A percentile compares a stretch with the other conserved stretches of the same genome.
These are phyloP conservation scores for Anguilla megastoma DNA, from an alignment of 2,797 vertebrate genomes.

Conservation along the genomic window DNA sequence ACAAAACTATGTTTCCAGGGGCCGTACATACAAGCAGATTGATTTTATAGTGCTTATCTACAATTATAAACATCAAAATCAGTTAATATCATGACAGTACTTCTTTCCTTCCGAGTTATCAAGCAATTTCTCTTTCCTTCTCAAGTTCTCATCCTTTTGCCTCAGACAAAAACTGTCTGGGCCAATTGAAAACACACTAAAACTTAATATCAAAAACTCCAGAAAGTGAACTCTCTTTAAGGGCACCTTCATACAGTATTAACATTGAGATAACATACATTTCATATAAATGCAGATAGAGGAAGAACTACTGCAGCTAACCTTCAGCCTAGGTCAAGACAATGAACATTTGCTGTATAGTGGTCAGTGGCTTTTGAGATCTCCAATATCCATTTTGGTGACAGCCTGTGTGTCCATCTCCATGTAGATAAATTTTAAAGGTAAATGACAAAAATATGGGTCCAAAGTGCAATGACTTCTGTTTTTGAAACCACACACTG, in stretches of 20 bases:
- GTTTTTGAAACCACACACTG: background rate
- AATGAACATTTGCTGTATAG: background rate
- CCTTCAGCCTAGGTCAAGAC: background rate
- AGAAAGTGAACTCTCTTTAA: too few relatives aligned
- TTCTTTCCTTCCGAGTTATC: background rate
- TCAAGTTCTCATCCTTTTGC: background rate
- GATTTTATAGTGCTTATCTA: background rate
- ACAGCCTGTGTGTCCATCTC: background rate
- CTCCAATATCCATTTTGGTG: background rate
- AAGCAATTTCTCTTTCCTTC: background rate
- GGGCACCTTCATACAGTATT: too few relatives aligned
- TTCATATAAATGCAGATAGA: background rate
- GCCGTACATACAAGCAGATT: background rate
- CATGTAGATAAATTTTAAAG: background rate
- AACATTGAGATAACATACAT: background rate
- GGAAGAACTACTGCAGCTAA: background rate
- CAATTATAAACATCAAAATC: background rate
- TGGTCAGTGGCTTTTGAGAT: background rate
- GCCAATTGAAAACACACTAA: background rate
- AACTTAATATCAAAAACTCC: too few relatives aligned
- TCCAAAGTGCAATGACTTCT: background rate
- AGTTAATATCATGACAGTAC: background rate
- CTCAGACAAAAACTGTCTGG: background rate
- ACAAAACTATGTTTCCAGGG: too few relatives aligned
- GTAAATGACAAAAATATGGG: background rate